These are phyloP conservation scores for Sclerodermus sp. DNA, from an alignment of 2,888 invertebrate genomes.

Conservation along the genomic window DNA sequence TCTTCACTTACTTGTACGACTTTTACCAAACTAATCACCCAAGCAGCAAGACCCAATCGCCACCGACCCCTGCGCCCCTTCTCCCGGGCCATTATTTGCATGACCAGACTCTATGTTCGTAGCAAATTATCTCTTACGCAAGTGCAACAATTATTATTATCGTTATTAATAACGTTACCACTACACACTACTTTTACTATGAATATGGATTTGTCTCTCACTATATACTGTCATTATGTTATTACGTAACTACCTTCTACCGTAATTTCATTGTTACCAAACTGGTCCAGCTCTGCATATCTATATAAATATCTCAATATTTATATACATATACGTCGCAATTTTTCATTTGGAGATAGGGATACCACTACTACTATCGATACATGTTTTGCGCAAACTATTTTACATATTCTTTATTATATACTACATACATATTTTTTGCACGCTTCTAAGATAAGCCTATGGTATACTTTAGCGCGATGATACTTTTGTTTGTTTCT, in stretches of 20 bases:
- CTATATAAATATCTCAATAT: no score
- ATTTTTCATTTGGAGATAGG: no score
- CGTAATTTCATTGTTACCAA: no score
- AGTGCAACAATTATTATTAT: slow-evolving; percentile 46
- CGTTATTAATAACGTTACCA: slow-evolving; percentile 22
- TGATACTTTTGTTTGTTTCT: slow-evolving; percentile 30
- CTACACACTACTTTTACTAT: slow-evolving; percentile 10
- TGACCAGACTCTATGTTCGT: slow-evolving; percentile 57
- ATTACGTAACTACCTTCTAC: no score
- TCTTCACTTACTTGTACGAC: no score
- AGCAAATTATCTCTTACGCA: slow-evolving; percentile 53
- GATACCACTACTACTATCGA: no score
- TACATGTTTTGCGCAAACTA: no score
- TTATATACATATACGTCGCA: no score
- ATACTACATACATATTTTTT: no score
- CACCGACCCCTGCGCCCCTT: slow-evolving; percentile 36
- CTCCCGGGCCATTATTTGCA: slow-evolving; percentile 57
- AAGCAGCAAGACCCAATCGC: slow-evolving; percentile 41
- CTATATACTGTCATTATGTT: slow-evolving; percentile 10
- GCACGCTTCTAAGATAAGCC: slow-evolving; percentile 54
- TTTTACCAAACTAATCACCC: slow-evolving; percentile 40
- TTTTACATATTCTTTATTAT: slow-evolving; percentile 10
- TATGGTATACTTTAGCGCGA: slow-evolving; percentile 44
- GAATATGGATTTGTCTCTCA: neutral
- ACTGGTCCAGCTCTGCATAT: no score